These are phyloP conservation scores for Gortyna flavago DNA, from an alignment of 2,888 invertebrate species.

Conservation along the genomic window DNA sequence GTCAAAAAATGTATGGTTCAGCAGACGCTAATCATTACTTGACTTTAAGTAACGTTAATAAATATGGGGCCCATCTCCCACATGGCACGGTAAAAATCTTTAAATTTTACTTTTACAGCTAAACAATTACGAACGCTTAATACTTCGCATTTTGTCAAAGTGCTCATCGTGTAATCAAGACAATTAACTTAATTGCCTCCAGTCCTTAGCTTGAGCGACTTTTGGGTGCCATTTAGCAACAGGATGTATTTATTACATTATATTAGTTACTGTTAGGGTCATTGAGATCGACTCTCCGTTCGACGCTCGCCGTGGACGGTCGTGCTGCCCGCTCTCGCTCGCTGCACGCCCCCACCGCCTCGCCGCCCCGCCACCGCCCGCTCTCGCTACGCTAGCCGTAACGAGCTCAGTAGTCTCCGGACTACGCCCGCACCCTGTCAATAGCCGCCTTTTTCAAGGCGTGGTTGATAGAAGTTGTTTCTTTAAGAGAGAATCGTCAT, in stretches of 20 bases:
- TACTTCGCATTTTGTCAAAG: slow-evolving; percentile 78
- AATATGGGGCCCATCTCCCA: not conserved
- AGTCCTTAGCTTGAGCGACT: slow-evolving; percentile 76
- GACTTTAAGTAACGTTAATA: not conserved
- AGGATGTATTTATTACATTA: slow-evolving; percentile 76
- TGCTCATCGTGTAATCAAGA: slow-evolving; percentile 80
- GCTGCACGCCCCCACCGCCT: too few relatives aligned
- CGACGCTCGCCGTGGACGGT: too few relatives aligned
- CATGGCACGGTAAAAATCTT: slow-evolving; percentile 19
- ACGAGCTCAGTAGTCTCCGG: too few relatives aligned
- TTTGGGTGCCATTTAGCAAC: slow-evolving; percentile 76
- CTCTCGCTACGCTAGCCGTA: too few relatives aligned
- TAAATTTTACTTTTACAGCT: slow-evolving; percentile 40
- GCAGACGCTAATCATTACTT: not conserved
- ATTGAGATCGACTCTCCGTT: too few relatives aligned
- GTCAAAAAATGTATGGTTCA: not conserved
- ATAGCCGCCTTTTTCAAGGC: too few relatives aligned
- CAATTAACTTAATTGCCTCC: slow-evolving; percentile 81
- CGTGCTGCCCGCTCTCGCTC: too few relatives aligned
- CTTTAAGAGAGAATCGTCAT: too few relatives aligned
- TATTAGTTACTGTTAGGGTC: slow-evolving; percentile 62
- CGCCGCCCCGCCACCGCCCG: too few relatives aligned
- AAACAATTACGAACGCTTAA: slow-evolving; percentile 66
- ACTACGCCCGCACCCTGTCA: too few relatives aligned
- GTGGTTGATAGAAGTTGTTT: too few relatives aligned